Conservation (phyloP, 2,113 vertebrate genomes). For the Sinocyclocheilus maitianheensis region DNA sequence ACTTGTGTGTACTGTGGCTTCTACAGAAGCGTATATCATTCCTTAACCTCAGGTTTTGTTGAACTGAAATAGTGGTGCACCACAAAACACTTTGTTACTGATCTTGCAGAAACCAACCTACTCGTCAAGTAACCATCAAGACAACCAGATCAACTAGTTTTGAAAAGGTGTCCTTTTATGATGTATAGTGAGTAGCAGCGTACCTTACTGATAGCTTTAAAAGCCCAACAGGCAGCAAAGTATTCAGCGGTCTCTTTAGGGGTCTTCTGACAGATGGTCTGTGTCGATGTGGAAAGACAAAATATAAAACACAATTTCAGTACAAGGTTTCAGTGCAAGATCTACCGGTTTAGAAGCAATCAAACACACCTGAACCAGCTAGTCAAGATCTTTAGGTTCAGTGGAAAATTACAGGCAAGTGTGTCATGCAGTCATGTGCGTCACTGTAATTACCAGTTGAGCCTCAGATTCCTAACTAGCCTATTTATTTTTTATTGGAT, state of each 20-base stretch:
- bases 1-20: neutral
- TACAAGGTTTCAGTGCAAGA: neutral
- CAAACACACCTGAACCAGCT: too few species aligned
- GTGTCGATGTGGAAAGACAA: conserved; percentile 34
- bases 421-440: neutral
- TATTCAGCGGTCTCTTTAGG: conserved; percentile 70
- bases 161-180: neutral
- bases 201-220: conserved; percentile 95
- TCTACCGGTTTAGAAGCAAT: too few species aligned
- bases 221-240: conserved; percentile 79
- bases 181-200: neutral
- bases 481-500: neutral
- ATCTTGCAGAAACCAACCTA: neutral
- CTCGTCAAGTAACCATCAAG: neutral
- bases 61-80: neutral
- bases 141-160: neutral
- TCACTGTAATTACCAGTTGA: neutral
- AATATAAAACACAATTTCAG: neutral
- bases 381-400: neutral
- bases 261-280: conserved; percentile 94
- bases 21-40: neutral
- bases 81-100: neutral
- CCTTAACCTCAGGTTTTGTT: neutral
- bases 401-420: neutral
- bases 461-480: too few species aligned